A percentile compares a stretch with the other conserved stretches of the same genome.
These are phyloP conservation scores for Trissolcus japonicus DNA, from an alignment of 2,888 invertebrate genomes.

Conservation along the genomic window DNA sequence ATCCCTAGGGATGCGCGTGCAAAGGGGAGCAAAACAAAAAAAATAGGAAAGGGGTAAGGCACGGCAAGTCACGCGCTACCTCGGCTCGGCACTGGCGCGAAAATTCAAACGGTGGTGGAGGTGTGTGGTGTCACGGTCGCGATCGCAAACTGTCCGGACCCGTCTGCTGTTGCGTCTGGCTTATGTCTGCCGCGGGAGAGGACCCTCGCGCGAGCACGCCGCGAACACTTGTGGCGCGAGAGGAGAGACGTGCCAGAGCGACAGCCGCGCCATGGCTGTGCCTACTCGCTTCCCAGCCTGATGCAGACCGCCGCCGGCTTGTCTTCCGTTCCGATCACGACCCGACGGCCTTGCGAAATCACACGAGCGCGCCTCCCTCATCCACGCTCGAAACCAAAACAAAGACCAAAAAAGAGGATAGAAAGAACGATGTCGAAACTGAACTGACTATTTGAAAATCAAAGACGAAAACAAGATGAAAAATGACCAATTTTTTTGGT, in stretches of 20 bases:
- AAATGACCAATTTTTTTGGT: too few relatives aligned
- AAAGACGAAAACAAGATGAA: too few relatives aligned
- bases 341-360: conserved; percentile 48
- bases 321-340: conserved; percentile 47
- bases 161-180: conserved; percentile 48
- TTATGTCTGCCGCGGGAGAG: conserved; percentile 45
- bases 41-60: neutral
- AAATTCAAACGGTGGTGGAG: conserved; percentile 22
- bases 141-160: conserved; percentile 12
- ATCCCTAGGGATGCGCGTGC: conserved; percentile 16
- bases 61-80: conserved; percentile 14
- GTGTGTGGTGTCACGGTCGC: conserved; percentile 2
- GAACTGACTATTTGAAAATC: too few relatives aligned
- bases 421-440: too few relatives aligned
- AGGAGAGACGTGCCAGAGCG: conserved; percentile 53
- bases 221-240: conserved; percentile 71
- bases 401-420: too few relatives aligned
- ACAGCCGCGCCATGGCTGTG: conserved; percentile 55
- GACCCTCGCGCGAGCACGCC: conserved; percentile 68
- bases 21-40: neutral
- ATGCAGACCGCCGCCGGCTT: conserved; percentile 47
- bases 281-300: conserved; percentile 47
- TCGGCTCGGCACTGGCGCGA: conserved; percentile 16
- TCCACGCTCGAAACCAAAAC: too few relatives aligned
- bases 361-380: conserved; percentile 24